Evolutionary conservation across 1,140 invertebrate species (phyloP), one percentile per base, ranked within the genome.

Genomic region (Cyrtorhinus lividipennis): DNA sequence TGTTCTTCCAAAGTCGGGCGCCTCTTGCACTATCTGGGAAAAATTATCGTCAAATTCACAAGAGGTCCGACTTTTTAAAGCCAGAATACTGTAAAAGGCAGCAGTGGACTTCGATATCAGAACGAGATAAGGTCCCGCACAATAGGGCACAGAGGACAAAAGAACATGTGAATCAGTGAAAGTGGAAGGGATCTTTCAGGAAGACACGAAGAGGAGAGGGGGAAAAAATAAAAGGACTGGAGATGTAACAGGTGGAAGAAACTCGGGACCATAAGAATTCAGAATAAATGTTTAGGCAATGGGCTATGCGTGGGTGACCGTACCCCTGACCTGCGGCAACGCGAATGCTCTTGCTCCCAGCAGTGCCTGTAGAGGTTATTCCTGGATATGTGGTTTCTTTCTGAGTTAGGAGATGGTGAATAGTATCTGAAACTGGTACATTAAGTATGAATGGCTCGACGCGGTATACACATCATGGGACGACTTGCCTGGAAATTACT

Each of bases 261-360:
- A 27, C 38, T 26, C 38, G n/a, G 15, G 15, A 15, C 24, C 58
- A 59, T 59, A 59, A 59, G 58, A 59, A 59, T 59, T 59, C 58
- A 59, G 58, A 59, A 59, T 59, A 59, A 59, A 59, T 59, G 58
- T 59, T 59, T 59, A 59, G 58, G 58, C 10, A 59, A 59, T 59
- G 13, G 58, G n/a, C 27, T 23, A 20, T 13, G 58, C 58, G 58
- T 59, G 58, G 58, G 58, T n/a, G 58, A n/a, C 1, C 15, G 23
- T 26, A 24, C 8, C 58, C 26, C 27, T 59, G n/a, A 26, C 58
- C 12, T 15, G 58, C n/a, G n/a, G n/a, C n/a, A n/a, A n/a, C n/a
- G n/a, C n/a, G n/a, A n/a, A n/a, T n/a, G n/a, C n/a, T n/a, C n/a
- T n/a, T n/a, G n/a, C n/a, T n/a, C n/a, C n/a, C n/a, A n/a, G n/a